These are phyloP conservation scores for Uropsilus gracilis DNA, from an alignment of 2,113 vertebrate species.

Conservation along the genomic window DNA sequence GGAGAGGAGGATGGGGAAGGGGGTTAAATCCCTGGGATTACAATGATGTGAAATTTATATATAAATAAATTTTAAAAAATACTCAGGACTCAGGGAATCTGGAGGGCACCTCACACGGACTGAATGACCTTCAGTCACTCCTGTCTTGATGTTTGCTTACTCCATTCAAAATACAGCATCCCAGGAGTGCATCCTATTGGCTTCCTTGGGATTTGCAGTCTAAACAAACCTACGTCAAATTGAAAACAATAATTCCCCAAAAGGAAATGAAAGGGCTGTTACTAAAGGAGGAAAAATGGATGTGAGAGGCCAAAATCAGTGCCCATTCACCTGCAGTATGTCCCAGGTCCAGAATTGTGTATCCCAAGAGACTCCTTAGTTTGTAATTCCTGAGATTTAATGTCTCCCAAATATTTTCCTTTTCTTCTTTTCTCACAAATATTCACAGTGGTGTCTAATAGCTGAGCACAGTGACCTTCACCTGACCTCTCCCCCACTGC, in stretches of 20 bases:
- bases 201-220: not conserved
- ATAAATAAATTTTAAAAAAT: not conserved
- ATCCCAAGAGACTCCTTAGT: not conserved
- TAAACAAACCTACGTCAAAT: not conserved
- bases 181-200: not conserved
- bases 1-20: no score
- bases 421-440: not conserved
- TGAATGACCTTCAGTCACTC: not conserved
- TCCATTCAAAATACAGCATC: not conserved
- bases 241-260: not conserved
- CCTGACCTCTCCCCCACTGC: not conserved
- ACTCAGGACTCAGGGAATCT: not conserved
- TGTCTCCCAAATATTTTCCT: not conserved
- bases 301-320: not conserved
- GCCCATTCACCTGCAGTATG: no score
- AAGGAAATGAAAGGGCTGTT: not conserved
- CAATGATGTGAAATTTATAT: no score
- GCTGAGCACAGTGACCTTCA: not conserved
- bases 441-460: not conserved
- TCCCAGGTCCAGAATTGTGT: not conserved
- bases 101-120: not conserved
- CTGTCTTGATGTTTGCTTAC: not conserved
- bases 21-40: no score
- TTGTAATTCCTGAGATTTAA: not conserved
- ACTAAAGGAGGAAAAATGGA: not conserved